Base-by-base conservation (phyloP, 1,140 invertebrate species). In the Camponotus vicinus region DNA sequence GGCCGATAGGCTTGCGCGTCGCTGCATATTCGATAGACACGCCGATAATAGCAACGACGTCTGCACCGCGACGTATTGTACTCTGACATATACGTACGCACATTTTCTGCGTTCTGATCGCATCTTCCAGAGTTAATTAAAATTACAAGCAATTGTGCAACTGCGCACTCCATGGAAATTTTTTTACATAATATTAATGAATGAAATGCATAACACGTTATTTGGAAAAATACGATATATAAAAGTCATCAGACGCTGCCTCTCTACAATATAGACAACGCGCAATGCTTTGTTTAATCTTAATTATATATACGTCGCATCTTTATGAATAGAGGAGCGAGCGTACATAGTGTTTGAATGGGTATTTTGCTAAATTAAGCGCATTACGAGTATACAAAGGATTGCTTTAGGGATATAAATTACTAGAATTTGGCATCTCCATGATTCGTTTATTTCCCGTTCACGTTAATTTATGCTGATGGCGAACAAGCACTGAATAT, bases 11-110 rank as follows among this genome's bases (percentile, higher is more conserved):
- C 42, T 59, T 52, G n/a, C 87, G 87, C 89, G 87, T 73, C 84
- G 75, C 32, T 64, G 89, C 88, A 90, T 86, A 90, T 88, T 90
- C 78, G 89, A 90, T 69, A 80, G 89, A 90, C 86, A 76, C 69
- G 42, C 64, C 75, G 86, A 88, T 90, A 89, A 90, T 78, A 86
- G 82, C 61, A 49, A 32, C 77, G 37, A 27, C 77, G 52, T 15
- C 88, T 82, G 70, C 86, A 34, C 21, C 61, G 42, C 64, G 69
- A 15, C 45, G 52, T 76, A 55, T 6, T 45, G 59, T 27, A 15
- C 27, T 27, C 27, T 27, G 27, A 27, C n/a, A 40, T 6, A 34
- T 40, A 13, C 40, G 57, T 32, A 52, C 63, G 61, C 18, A 87
- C 13, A 78, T 85, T 64, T 67, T 57, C 15, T 27, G 45, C 57